phyloP scores from a whole-genome alignment of 2,113 vertebrate species.

The Phoxinus phoxinus region DNA sequence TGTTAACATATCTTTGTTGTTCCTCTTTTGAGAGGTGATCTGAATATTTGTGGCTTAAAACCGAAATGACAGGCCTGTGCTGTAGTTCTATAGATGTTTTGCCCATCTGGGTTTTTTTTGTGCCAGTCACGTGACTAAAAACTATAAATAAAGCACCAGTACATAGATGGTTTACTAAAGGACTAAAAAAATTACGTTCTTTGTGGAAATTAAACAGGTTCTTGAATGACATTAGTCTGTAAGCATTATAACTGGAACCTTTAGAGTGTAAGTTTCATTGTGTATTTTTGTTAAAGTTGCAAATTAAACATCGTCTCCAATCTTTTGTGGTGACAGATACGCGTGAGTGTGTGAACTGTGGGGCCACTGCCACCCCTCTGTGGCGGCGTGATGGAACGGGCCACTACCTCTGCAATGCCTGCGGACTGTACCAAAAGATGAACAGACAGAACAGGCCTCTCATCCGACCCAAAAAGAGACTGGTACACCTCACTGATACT shows the following conservation, averaged over 20 bases:
- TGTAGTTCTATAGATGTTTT: no score
- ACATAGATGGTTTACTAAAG: not conserved
- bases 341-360: slow-evolving; percentile 83
- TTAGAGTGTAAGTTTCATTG: not conserved
- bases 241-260: not conserved
- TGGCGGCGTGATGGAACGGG: slow-evolving; percentile 83
- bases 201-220: no score
- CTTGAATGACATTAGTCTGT: not conserved
- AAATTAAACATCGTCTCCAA: not conserved
- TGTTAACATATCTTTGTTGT: no score
- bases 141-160: not conserved
- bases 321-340: slow-evolving; percentile 69
- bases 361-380: slow-evolving; percentile 79
- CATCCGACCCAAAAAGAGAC: slow-evolving; percentile 82
- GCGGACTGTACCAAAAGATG: slow-evolving; percentile 83
- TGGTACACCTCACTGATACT: slow-evolving; percentile 67
- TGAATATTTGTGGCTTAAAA: no score
- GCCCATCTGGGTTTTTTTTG: no score
- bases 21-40: no score
- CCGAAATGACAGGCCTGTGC: no score
- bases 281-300: not conserved
- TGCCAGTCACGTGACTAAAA: no score
- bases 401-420: slow-evolving; percentile 84
- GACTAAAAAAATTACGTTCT: not conserved
- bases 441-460: slow-evolving; percentile 82